Conservation (phyloP, 2,888 invertebrate species). For the Cephonodes hylas region DNA sequence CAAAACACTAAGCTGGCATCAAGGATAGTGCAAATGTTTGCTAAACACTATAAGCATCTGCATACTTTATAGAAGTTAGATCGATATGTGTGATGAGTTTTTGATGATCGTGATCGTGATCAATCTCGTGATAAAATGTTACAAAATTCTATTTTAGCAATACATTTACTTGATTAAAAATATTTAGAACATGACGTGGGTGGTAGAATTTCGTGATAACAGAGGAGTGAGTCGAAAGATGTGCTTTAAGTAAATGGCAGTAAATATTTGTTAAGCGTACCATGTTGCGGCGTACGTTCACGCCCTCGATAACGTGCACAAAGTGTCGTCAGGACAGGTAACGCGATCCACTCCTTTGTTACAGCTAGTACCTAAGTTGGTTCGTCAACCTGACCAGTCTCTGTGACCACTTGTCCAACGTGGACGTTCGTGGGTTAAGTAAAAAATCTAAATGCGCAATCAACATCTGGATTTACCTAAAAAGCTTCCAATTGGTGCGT, state of each 20-base stretch:
- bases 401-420: conserved; percentile 59
- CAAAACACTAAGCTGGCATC: not conserved
- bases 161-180: not conserved
- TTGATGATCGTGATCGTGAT: not conserved
- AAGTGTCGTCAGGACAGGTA: conserved; percentile 55
- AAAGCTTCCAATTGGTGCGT: conserved; percentile 49
- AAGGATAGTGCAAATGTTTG: not conserved
- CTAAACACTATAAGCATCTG: not conserved
- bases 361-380: conserved; percentile 41
- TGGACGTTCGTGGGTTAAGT: conserved; percentile 57
- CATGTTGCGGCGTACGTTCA: conserved; percentile 39
- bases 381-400: conserved; percentile 75
- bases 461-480: conserved; percentile 30
- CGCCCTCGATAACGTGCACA: conserved; percentile 62
- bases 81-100: not conserved
- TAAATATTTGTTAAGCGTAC: conserved; percentile 1
- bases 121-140: not conserved
- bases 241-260: not conserved
- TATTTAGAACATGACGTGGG: not conserved
- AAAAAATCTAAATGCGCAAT: conserved; percentile 52
- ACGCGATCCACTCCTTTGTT: conserved; percentile 60
- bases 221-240: not conserved
- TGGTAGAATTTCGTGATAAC: not conserved
- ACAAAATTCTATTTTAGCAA: not conserved
- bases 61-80: not conserved